These are phyloP conservation scores for Epistrophella euchroma DNA, from an alignment of 2,888 invertebrate genomes.

Conservation along the genomic window DNA sequence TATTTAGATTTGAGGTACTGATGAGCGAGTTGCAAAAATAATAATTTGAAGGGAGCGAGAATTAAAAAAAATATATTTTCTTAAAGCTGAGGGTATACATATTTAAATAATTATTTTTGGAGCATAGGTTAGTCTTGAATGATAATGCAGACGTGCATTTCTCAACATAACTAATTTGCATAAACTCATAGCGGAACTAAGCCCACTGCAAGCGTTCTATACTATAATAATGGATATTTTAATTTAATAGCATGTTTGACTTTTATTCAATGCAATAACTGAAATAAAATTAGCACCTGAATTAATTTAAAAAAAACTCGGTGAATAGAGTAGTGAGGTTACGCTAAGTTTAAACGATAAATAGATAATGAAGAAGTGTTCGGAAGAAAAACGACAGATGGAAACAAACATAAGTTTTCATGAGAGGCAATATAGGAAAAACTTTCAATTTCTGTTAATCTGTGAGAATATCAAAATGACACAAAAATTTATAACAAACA, in stretches of 20 bases:
- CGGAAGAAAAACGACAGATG: background rate
- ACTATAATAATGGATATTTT: background rate
- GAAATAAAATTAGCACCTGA: slow-evolving; percentile 1
- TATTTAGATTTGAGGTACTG: background rate
- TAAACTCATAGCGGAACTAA: slow-evolving; percentile 37
- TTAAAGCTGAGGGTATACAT: no score
- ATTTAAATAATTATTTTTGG: background rate
- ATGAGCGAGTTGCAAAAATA: slow-evolving; percentile 4
- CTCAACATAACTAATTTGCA: background rate
- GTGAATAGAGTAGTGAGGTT: background rate
- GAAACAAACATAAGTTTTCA: no score
- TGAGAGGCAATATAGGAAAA: no score
- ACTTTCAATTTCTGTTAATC: no score
- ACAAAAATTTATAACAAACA: no score
- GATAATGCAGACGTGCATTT: background rate
- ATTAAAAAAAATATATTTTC: background rate
- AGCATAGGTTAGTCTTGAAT: background rate
- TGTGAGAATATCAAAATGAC: no score
- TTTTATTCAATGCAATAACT: slow-evolving; percentile 2
- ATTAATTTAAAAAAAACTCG: background rate
- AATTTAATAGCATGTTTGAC: slow-evolving; percentile 10
- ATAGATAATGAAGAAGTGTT: background rate
- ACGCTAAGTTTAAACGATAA: slow-evolving; percentile 1
- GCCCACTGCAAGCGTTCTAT: background rate
- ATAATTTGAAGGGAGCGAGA: background rate